Conservation (phyloP, 2,797 vertebrate species). For the Syngnathus rostellatus region DNA sequence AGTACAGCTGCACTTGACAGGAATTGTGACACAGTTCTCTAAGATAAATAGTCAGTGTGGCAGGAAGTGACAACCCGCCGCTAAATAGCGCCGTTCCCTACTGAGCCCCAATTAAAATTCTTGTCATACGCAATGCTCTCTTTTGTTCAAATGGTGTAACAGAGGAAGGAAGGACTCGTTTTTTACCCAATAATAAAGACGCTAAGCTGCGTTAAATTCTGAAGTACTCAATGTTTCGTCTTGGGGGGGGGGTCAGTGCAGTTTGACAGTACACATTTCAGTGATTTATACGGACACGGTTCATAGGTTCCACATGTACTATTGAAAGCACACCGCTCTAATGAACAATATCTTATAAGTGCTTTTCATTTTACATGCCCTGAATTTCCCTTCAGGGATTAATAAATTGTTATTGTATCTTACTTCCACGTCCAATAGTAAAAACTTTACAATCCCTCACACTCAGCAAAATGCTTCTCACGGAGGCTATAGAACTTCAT, state of each 20-base stretch:
- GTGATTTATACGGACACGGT: not conserved
- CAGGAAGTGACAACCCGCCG: conserved; percentile 26
- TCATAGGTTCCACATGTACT: not conserved
- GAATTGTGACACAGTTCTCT: conserved; percentile 16
- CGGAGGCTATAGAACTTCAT: not conserved
- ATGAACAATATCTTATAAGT: conserved; percentile 1
- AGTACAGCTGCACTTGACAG: too few relatives aligned
- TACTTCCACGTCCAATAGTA: not conserved
- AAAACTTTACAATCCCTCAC: not conserved
- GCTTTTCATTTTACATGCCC: not conserved
- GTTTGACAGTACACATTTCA: not conserved
- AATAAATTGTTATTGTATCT: conserved; percentile 1
- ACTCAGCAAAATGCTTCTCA: not conserved
- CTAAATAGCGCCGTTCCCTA: conserved; percentile 21
- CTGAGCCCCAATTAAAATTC: conserved; percentile 36
- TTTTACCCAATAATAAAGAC: conserved; percentile 21
- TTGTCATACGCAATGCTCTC: conserved; percentile 15
- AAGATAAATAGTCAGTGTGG: conserved; percentile 14
- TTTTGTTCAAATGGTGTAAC: conserved; percentile 20
- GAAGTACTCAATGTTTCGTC: not conserved
- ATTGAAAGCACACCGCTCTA: not conserved
- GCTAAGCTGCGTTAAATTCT: conserved; percentile 6
- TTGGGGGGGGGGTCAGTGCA: not conserved
- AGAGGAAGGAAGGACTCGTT: conserved; percentile 17
- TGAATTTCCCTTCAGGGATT: not conserved